phyloP scores from a whole-genome alignment of 2,888 invertebrate genomes.

The Axea sp. region DNA sequence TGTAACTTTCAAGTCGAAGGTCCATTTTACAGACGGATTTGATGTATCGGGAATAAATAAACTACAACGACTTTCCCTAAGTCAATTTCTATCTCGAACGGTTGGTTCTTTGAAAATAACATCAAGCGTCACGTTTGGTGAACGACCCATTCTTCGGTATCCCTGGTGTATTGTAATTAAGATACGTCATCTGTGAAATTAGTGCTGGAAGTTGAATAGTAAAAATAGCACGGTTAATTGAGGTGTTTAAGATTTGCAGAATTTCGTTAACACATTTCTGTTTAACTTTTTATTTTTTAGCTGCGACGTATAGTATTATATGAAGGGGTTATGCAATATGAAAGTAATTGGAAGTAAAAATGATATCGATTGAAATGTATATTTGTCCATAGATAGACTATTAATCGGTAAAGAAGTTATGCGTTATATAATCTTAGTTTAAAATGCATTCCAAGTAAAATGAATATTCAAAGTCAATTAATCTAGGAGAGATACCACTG shows the following conservation, averaged over 20 bases:
- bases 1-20: constrained; percentile 40
- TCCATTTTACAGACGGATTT: constrained; percentile 11
- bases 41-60: constrained; percentile 38
- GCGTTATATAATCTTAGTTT: too few species aligned
- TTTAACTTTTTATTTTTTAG: too few species aligned
- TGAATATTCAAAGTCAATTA: constrained; percentile 27
- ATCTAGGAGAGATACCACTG: constrained; percentile 11
- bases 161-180: constrained; percentile 8
- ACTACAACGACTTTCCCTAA: constrained; percentile 39
- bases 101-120: constrained; percentile 15
- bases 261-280: too few species aligned
- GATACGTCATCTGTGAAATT: constrained; percentile 9
- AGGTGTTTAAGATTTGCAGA: too few species aligned
- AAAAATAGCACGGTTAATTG: background rate
- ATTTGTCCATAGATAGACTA: too few species aligned
- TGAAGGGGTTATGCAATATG: too few species aligned
- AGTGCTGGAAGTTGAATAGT: constrained; percentile 10
- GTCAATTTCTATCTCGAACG: constrained; percentile 14
- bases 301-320: too few species aligned
- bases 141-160: background rate
- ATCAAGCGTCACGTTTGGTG: constrained; percentile 4
- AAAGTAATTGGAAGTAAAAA: too few species aligned
- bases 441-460: too few species aligned
- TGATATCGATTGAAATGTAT: too few species aligned
- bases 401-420: too few species aligned